phyloP scores from a whole-genome alignment of 1,140 invertebrate genomes.

The Solenopsis invicta region DNA sequence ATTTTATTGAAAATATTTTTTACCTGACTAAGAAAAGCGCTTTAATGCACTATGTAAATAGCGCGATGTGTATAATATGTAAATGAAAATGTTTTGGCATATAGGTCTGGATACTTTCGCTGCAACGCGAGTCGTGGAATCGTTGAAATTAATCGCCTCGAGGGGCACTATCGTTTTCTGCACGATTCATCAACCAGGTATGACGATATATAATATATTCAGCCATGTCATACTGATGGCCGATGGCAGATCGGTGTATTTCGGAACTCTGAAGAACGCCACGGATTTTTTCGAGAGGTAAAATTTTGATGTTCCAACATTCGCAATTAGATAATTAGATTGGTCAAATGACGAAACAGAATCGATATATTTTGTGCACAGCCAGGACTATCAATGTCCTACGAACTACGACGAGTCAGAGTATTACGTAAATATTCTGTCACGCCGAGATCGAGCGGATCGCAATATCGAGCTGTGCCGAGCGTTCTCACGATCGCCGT shows the following conservation, averaged over 20 bases:
- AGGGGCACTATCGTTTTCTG: slow-evolving; percentile 93
- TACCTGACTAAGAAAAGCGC: too few relatives aligned
- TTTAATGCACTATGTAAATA: too few relatives aligned
- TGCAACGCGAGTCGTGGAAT: slow-evolving; percentile 89
- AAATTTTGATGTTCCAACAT: background rate
- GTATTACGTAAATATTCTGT: slow-evolving; percentile 74
- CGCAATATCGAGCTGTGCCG: slow-evolving; percentile 42
- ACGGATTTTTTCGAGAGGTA: slow-evolving; percentile 73
- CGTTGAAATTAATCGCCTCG: slow-evolving; percentile 89
- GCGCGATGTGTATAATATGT: background rate
- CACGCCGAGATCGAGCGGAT: slow-evolving; percentile 22
- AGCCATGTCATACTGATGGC: slow-evolving; percentile 88
- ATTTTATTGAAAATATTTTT: background rate
- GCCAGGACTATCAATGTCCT: slow-evolving; percentile 66
- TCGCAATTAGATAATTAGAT: background rate
- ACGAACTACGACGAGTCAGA: slow-evolving; percentile 73
- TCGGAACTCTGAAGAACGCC: slow-evolving; percentile 80
- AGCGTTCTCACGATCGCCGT: slow-evolving; percentile 57
- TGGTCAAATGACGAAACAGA: background rate
- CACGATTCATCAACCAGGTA: slow-evolving; percentile 96
- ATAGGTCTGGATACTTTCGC: slow-evolving; percentile 91
- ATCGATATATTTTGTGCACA: slow-evolving; percentile 8
- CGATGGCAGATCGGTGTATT: slow-evolving; percentile 87
- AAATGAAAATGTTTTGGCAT: background rate
- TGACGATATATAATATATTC: slow-evolving; percentile 91